Conservation (phyloP, 2,797 vertebrate species). For the Rhincodon typus region DNA sequence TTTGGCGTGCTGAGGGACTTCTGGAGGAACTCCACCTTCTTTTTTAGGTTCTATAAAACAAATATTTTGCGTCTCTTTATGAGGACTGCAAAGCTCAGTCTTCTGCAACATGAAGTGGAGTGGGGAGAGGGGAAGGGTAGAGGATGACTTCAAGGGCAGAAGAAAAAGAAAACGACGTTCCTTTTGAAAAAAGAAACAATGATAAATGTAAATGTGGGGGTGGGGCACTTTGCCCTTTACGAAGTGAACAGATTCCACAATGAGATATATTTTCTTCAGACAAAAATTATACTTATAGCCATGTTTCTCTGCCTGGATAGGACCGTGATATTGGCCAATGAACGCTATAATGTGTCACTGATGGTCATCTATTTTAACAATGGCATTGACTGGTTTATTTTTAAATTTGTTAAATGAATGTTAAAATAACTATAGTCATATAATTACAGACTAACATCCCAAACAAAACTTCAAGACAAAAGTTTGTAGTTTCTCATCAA, state of each 20-base stretch:
- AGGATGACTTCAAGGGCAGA: not conserved
- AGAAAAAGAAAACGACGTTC: not conserved
- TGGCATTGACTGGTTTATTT: not conserved
- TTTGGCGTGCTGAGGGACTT: constrained; percentile 81
- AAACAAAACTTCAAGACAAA: not conserved
- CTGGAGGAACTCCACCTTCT: constrained; percentile 84
- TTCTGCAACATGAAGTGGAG: not conserved
- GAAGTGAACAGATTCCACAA: not conserved
- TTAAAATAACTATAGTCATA: not conserved
- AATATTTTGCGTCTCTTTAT: not conserved
- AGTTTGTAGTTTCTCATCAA: not conserved
- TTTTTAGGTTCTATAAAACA: constrained; percentile 75
- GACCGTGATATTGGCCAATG: not conserved
- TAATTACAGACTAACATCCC: not conserved
- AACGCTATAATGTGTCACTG: not conserved
- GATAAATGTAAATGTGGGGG: not conserved
- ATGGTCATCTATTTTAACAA: not conserved
- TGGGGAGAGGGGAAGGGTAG: not conserved
- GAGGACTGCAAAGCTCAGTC: not conserved
- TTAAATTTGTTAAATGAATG: not conserved
- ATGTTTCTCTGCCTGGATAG: not conserved
- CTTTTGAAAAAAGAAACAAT: not conserved
- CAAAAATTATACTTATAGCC: not conserved
- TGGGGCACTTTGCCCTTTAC: no score
- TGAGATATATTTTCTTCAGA: not conserved